Conservation (phyloP, 2,113 vertebrate genomes). For the Tapirus terrestris region DNA sequence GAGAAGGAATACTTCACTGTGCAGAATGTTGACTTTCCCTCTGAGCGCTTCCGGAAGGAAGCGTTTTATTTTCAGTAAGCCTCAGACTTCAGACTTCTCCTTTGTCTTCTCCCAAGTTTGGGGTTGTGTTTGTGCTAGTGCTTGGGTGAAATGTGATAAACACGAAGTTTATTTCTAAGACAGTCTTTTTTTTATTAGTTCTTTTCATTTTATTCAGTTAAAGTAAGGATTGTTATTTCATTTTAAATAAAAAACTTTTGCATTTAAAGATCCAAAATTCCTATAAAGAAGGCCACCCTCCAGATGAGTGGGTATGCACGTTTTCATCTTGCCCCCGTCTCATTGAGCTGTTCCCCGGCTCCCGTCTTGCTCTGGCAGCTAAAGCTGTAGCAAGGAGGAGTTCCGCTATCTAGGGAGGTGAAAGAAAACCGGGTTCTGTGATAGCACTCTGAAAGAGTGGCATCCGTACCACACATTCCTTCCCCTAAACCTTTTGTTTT, state of each 20-base stretch:
- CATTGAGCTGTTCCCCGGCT: accelerated
- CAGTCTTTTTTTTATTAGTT: background rate
- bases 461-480: background rate
- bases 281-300: background rate
- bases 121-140: background rate
- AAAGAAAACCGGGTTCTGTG: background rate
- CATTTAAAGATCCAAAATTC: background rate
- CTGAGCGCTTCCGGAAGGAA: background rate
- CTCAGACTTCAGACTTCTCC: background rate
- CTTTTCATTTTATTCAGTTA: background rate
- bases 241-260: background rate
- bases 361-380: too few relatives aligned
- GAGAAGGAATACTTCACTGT: background rate
- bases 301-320: background rate
- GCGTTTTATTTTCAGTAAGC: background rate
- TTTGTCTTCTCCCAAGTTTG: background rate
- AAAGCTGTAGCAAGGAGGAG: background rate
- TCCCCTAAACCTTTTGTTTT: background rate
- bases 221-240: background rate
- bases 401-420: background rate
- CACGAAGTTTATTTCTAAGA: background rate
- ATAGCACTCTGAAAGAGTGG: background rate
- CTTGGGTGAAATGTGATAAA: background rate
- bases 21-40: background rate
- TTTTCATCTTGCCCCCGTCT: background rate